Evolutionary conservation across 2,888 invertebrate species (phyloP), one percentile per base, ranked within the genome.

Genomic region (Xestia c-nigrum): DNA sequence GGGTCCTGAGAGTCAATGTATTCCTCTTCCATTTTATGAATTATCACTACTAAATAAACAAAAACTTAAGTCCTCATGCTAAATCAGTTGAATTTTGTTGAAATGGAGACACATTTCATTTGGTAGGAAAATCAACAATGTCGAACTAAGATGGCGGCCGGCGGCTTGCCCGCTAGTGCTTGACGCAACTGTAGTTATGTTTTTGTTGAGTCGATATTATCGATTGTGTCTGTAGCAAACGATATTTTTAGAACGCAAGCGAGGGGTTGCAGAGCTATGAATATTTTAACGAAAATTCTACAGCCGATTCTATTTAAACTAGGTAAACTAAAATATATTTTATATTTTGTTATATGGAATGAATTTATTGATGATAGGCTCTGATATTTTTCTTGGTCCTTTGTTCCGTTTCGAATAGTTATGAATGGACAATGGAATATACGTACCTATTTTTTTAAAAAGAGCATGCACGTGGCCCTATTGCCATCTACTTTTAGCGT

Each of bases 1-100:
- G 91, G 85, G 87, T 96, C 96, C 86, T 95, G 95, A 71, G 93
- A 81, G 80, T 96, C 96, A 91, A 94, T 94, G 87, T 95, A 96
- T 86, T 95, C 95, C 66, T 96, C 96, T 84, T 95, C 96, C 96
- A 96, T 96, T 85, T 92, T 87, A 86, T 73, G 83, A 72, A 84
- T 85, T 85, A 88, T 85, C 84, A 89, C 88, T 87, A 84, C 63
- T 83, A 83, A 75, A 84, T 76, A 83, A 91, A 89, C 38, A 87
- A 89, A 87, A 89, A 91, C 88, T 89, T 92, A 93, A 89, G 92
- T 94, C 93, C 91, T 92, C 95, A 95, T 95, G 88, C 92, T 94
- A 91, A 86, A 85, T 88, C 80, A 86, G 75, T 86, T 85, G 43
- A 80, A 81, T 40, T 87, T 88, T 89, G 85, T 82, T 77, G 72